phyloP scores from a whole-genome alignment of 2,113 vertebrate species.

The Ailurus styani region DNA sequence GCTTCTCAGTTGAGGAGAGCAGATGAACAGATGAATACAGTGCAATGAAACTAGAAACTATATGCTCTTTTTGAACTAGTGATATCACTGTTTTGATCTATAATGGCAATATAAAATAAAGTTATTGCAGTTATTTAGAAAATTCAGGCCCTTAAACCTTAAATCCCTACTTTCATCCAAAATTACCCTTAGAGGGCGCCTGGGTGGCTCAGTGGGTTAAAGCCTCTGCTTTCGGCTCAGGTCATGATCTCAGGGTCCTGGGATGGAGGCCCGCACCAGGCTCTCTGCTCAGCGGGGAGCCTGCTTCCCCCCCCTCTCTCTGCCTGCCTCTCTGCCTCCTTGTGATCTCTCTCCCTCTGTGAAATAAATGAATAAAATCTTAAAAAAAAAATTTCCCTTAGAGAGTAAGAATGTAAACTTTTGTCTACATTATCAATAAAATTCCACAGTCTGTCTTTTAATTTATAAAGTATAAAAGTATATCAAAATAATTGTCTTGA shows the following conservation, averaged over 20 bases:
- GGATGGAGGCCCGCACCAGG: too few species aligned
- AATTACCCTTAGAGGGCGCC: neutral
- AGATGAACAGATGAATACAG: neutral
- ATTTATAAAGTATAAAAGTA: neutral
- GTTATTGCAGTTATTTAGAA: neutral
- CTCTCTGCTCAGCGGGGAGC: too few species aligned
- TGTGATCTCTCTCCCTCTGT: too few species aligned
- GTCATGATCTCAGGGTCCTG: too few species aligned
- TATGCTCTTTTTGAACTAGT: neutral
- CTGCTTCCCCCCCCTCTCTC: too few species aligned
- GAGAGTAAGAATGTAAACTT: neutral
- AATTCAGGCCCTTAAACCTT: neutral
- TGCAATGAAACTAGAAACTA: neutral
- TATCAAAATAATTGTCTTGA: neutral
- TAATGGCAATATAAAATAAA: neutral
- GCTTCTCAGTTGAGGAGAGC: slow-evolving; percentile 11
- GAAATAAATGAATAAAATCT: too few species aligned
- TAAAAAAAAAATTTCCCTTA: neutral
- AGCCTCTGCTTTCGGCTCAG: too few species aligned
- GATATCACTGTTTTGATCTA: neutral
- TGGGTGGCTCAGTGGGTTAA: too few species aligned
- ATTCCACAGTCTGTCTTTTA: neutral
- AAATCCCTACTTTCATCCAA: neutral
- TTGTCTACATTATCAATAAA: neutral
- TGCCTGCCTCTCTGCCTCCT: too few species aligned